Evolutionary conservation across 2,113 vertebrate species (phyloP), one percentile per base, ranked within the genome.

Genomic region (Recurvirostra avosetta): DNA sequence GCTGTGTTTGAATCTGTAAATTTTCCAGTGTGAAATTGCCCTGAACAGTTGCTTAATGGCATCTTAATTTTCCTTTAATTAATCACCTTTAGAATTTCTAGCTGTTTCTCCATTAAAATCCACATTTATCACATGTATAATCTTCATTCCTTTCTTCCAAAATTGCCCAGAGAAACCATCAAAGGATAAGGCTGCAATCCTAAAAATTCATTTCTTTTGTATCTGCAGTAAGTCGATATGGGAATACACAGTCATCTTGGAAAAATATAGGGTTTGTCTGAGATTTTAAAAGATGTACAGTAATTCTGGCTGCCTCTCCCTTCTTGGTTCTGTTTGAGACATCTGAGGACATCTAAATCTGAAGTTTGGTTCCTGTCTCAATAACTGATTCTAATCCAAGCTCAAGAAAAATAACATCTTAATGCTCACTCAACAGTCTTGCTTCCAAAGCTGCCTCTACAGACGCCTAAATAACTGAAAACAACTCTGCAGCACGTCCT

Each of bases 11-110:
- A 96, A 68, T 93, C 95, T 95, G 96, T 86, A 97, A 92, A 97
- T 98, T 97, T 98, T 96, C 88, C 92, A 97, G 76, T 75, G 94
- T 95, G 87, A 97, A 98, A 97, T 98, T 98, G 88, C 93, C 93
- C 94, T 40, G 92, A 97, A 98, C 96, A 97, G 97, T 98, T 98
- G 97, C 91, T 98, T 98, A 98, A 98, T 96, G 95, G 97, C 73
- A 90, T 88, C 93, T 97, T 98, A 96, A 97, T 97, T 98, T 97
- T 96, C 87, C 92, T 95, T 97, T 97, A 98, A 97, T 98, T 97
- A 98, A 97, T 98, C 97, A 97, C 95, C 89, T 95, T 94, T 91
- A 97, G 95, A 97, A 97, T 97, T 97, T 97, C 96, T 98, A 94
- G 91, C 95, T 77, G 92, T 92, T 96, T 92, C 92, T 74, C 86